These are phyloP conservation scores for Alosa alosa DNA, from an alignment of 2,113 vertebrate genomes.

Conservation along the genomic window DNA sequence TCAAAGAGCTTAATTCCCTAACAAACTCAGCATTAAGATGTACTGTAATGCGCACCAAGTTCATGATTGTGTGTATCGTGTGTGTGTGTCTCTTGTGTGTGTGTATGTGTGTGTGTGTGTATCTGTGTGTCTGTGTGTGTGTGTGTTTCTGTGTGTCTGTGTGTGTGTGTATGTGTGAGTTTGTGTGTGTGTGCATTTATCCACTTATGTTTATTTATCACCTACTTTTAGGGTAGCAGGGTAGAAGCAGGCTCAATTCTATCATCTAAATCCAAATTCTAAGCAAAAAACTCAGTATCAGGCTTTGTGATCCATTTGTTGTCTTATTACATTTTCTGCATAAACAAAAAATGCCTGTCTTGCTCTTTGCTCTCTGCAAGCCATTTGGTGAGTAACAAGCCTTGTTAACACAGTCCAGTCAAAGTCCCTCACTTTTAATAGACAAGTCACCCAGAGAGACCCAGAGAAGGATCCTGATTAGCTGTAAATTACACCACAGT, in stretches of 20 bases:
- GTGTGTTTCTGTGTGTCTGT: not conserved
- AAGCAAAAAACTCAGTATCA: not conserved
- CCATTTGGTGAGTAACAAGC: not conserved
- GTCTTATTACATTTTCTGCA: not conserved
- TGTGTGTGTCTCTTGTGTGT: not conserved
- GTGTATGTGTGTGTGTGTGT: not conserved
- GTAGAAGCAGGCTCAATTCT: not conserved
- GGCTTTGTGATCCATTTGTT: not conserved
- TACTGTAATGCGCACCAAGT: not conserved
- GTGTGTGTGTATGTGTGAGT: not conserved
- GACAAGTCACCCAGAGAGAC: not conserved
- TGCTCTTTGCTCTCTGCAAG: not conserved
- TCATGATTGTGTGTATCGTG: not conserved
- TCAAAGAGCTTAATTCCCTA: conserved; percentile 1
- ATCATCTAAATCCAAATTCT: not conserved
- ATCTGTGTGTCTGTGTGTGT: not conserved
- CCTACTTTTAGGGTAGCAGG: not conserved
- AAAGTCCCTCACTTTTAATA: not conserved
- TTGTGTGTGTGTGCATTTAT: not conserved
- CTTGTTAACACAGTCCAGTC: not conserved
- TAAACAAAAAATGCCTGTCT: not conserved
- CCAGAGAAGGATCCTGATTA: not conserved
- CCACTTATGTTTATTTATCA: not conserved
- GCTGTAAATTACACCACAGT: not conserved
- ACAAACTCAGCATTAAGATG: not conserved